These are phyloP conservation scores for Agriotes lineatus DNA, from an alignment of 2,888 invertebrate genomes.

Conservation along the genomic window DNA sequence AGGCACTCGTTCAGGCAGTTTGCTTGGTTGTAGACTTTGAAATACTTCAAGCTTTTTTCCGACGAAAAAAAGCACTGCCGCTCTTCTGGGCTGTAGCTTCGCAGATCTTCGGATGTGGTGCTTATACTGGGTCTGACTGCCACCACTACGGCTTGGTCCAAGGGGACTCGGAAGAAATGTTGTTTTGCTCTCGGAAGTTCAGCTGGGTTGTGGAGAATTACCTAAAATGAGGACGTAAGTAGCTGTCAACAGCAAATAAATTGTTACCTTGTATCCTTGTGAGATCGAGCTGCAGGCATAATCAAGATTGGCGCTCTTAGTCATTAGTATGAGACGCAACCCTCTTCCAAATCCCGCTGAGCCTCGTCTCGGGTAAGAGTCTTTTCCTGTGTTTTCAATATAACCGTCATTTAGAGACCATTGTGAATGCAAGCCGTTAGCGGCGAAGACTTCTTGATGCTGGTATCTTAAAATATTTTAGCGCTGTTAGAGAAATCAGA, in stretches of 20 bases:
- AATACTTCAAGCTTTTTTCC: slow-evolving; percentile 73
- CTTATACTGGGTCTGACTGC: slow-evolving; percentile 78
- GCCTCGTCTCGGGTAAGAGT: slow-evolving; percentile 78
- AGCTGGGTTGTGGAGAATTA: slow-evolving; percentile 65
- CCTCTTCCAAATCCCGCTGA: slow-evolving; percentile 76
- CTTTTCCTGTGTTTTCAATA: slow-evolving; percentile 65
- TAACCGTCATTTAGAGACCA: slow-evolving; percentile 80
- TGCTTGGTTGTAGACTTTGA: slow-evolving; percentile 74
- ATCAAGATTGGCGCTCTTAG: slow-evolving; percentile 73
- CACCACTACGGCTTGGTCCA: slow-evolving; percentile 74
- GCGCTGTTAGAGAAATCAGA: no score
- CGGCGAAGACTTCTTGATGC: no score
- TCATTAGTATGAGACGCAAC: slow-evolving; percentile 73
- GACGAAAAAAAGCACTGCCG: slow-evolving; percentile 75
- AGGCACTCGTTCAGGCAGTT: slow-evolving; percentile 78
- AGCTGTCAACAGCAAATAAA: no score
- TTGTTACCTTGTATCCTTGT: slow-evolving; percentile 34
- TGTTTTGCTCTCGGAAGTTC: slow-evolving; percentile 71
- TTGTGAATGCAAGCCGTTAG: no score
- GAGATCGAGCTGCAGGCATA: slow-evolving; percentile 70
- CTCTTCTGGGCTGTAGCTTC: slow-evolving; percentile 71
- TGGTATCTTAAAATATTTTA: no score
- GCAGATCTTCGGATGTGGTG: slow-evolving; percentile 74
- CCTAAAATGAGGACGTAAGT: no score
- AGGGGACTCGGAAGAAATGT: slow-evolving; percentile 75